These are phyloP conservation scores for Ochropleura plecta DNA, from an alignment of 2,888 invertebrate species.

Conservation along the genomic window DNA sequence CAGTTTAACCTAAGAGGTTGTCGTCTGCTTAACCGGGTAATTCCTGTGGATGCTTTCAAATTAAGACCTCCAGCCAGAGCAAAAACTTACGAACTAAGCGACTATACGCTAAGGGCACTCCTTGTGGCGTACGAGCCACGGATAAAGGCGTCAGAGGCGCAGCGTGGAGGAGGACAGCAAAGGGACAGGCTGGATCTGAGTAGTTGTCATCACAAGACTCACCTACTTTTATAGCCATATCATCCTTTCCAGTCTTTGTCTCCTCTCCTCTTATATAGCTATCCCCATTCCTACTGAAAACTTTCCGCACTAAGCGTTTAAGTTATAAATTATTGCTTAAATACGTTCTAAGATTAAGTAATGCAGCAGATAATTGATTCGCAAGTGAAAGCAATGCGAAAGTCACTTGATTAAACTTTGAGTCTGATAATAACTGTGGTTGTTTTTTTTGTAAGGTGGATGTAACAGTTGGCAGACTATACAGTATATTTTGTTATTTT, in stretches of 20 bases:
- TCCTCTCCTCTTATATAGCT: background rate
- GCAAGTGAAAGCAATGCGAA: constrained; percentile 73
- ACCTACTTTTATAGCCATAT: background rate
- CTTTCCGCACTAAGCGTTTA: background rate
- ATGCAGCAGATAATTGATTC: constrained; percentile 71
- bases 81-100: too few relatives aligned
- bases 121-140: too few relatives aligned
- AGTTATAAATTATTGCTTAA: constrained; percentile 35
- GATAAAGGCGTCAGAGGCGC: too few relatives aligned
- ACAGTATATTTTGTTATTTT: background rate
- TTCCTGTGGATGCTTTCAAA: too few relatives aligned
- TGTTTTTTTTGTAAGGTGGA: constrained; percentile 45
- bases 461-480: constrained; percentile 21
- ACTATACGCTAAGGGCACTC: too few relatives aligned
- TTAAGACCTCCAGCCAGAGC: too few relatives aligned
- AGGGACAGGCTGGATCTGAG: too few relatives aligned
- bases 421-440: constrained; percentile 52
- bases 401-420: constrained; percentile 67
- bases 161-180: too few relatives aligned
- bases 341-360: constrained; percentile 70
- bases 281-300: background rate
- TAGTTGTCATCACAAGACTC: background rate
- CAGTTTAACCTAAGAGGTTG: too few relatives aligned
- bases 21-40: too few relatives aligned
- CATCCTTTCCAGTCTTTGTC: background rate